A percentile compares a stretch with the other conserved stretches of the same genome.
phyloP scores from a whole-genome alignment of 2,888 invertebrate genomes.

The Neoaliturus tenellus region DNA sequence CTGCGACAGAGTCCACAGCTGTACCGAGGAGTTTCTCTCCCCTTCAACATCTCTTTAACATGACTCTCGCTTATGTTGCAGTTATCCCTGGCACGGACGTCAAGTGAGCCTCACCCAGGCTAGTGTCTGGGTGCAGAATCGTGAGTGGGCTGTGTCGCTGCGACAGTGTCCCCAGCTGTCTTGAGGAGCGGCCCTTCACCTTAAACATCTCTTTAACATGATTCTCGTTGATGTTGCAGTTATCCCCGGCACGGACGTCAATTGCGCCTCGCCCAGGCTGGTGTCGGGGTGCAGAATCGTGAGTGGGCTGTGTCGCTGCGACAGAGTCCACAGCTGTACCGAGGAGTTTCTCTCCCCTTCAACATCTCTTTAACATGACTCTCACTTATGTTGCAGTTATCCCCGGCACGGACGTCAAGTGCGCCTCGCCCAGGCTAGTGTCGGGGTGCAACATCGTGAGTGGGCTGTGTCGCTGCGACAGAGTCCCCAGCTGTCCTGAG shows the following conservation, averaged over 20 bases:
- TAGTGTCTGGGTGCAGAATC: slow-evolving; percentile 66
- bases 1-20: slow-evolving; percentile 68
- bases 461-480: slow-evolving; percentile 67
- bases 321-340: slow-evolving; percentile 65
- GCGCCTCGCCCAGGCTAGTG: slow-evolving; percentile 34
- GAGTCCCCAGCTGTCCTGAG: slow-evolving; percentile 66
- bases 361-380: too few relatives aligned
- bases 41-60: slow-evolving; percentile 67
- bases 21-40: slow-evolving; percentile 69
- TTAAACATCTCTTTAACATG: slow-evolving; percentile 49
- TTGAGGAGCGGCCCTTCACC: slow-evolving; percentile 68
- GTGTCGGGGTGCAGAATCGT: slow-evolving; percentile 67
- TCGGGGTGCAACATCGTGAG: slow-evolving; percentile 68
- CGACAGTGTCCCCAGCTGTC: slow-evolving; percentile 67
- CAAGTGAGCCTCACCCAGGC: slow-evolving; percentile 20
- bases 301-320: slow-evolving; percentile 66
- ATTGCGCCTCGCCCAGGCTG: slow-evolving; percentile 22
- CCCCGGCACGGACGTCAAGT: slow-evolving; percentile 44
- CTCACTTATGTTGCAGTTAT: slow-evolving; percentile 24
- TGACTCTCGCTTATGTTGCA: not conserved
- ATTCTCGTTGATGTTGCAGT: slow-evolving; percentile 14
- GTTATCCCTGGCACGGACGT: slow-evolving; percentile 49
- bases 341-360: too few relatives aligned
- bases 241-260: slow-evolving; percentile 45
- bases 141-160: slow-evolving; percentile 67